Evolutionary conservation across 2,797 vertebrate genomes (phyloP).

Genomic region (Periparus ater): DNA sequence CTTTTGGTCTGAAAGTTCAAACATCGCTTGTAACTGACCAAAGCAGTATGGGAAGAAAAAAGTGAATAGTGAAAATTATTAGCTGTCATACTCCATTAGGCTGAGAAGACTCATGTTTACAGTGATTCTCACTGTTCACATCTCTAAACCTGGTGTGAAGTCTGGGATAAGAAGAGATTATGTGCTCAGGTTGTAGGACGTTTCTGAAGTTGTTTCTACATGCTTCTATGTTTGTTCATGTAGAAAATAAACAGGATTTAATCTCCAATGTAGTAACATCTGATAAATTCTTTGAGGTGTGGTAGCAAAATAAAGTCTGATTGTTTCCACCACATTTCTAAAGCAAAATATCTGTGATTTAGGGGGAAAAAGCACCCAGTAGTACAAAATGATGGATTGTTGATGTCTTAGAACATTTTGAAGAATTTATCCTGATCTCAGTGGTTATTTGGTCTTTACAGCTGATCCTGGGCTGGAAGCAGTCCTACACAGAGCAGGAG

Average conservation of each 20-base stretch:
- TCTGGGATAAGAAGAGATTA: background rate
- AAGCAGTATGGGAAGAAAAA: background rate
- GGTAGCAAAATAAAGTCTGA: background rate
- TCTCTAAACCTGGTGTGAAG: background rate
- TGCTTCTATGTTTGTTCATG: background rate
- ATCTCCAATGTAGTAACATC: background rate
- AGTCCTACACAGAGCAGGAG: background rate
- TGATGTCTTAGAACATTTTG: background rate
- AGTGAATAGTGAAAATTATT: background rate
- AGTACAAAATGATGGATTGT: background rate
- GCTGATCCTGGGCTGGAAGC: background rate
- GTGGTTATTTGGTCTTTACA: background rate
- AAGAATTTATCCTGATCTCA: background rate
- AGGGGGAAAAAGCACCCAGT: accelerated
- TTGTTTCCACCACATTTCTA: background rate
- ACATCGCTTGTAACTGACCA: background rate
- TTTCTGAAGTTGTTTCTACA: background rate
- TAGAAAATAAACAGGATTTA: background rate
- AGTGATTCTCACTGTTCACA: background rate
- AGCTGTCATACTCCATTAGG: background rate
- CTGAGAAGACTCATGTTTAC: background rate
- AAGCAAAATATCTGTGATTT: background rate
- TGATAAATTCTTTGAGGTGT: background rate
- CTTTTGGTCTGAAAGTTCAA: background rate
- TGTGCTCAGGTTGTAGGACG: background rate